Percentiles rank a stretch among this genome's conserved stretches.
Conservation (phyloP, 2,113 vertebrate genomes). For the Hippocampus abdominalis region DNA sequence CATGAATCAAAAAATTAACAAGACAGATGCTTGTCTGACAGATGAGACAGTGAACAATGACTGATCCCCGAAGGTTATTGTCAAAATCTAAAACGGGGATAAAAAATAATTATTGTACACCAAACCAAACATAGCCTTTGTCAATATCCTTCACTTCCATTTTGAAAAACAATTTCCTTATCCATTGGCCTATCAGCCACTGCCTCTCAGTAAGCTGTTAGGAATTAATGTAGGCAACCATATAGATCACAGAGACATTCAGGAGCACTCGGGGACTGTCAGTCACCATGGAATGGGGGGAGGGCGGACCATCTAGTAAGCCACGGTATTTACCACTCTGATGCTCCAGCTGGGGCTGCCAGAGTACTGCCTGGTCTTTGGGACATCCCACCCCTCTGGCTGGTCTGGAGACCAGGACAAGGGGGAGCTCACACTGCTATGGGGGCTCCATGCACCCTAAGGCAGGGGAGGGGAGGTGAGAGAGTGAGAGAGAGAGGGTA, state of each 20-base stretch:
- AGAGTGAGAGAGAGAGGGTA: conserved; percentile 81
- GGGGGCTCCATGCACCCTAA: conserved; percentile 97
- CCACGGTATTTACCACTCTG: conserved; percentile 98
- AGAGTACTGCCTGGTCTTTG: conserved; percentile 93
- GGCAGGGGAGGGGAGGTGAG: conserved; percentile 83
- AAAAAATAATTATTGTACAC: not conserved
- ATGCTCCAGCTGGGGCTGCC: conserved; percentile 96
- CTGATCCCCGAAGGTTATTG: not conserved
- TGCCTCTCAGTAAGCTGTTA: conserved; percentile 7
- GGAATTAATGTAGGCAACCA: conserved; percentile 12
- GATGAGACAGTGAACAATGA: not conserved
- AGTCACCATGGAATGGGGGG: conserved; percentile 40
- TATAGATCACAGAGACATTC: conserved; percentile 37
- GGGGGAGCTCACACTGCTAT: conserved; percentile 95
- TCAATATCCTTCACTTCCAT: conserved; percentile 1
- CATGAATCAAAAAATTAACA: not conserved
- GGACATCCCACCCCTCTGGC: conserved; percentile 93
- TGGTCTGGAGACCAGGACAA: conserved; percentile 91
- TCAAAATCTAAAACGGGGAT: not conserved
- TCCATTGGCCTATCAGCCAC: conserved; percentile 7
- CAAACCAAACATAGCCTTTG: conserved; percentile 1
- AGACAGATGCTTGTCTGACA: not conserved
- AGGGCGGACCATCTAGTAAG: conserved; percentile 46
- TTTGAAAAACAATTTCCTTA: conserved; percentile 12
- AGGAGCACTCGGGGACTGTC: conserved; percentile 32